A percentile compares a stretch with the other conserved stretches of the same genome.
Conservation (phyloP, 2,888 invertebrate species). For the Tethea ocularis region DNA sequence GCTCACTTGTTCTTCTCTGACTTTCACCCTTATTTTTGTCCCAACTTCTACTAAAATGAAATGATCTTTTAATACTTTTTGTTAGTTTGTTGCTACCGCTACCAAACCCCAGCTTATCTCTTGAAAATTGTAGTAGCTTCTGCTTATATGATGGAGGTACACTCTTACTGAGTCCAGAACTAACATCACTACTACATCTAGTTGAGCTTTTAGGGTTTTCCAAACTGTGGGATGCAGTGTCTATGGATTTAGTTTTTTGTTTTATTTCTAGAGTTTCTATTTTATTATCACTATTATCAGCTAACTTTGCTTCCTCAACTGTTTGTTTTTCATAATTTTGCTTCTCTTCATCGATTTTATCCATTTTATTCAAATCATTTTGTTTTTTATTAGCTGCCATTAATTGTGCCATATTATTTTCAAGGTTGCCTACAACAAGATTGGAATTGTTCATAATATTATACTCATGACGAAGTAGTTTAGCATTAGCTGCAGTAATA, state of each 20-base stretch:
- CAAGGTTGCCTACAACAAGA: constrained; percentile 75
- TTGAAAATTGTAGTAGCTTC: constrained; percentile 77
- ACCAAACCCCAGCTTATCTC: constrained; percentile 75
- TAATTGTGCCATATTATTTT: constrained; percentile 78
- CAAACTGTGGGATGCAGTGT: constrained; percentile 75
- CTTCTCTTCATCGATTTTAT: constrained; percentile 76
- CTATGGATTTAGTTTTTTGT: constrained; percentile 61
- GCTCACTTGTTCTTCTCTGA: constrained; percentile 75
- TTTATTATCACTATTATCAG: constrained; percentile 33
- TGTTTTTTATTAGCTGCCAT: constrained; percentile 69
- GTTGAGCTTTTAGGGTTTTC: constrained; percentile 75
- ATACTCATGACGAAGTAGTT: constrained; percentile 74
- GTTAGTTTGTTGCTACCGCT: constrained; percentile 77
- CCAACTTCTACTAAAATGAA: constrained; percentile 76
- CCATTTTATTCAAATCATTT: constrained; percentile 63
- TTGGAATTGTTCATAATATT: constrained; percentile 79
- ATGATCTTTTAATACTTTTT: constrained; percentile 77
- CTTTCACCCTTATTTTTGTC: constrained; percentile 72
- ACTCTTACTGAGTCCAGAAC: constrained; percentile 76
- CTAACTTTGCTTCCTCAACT: constrained; percentile 35
- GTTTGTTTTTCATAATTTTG: constrained; percentile 44
- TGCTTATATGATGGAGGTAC: constrained; percentile 81
- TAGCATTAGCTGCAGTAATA: constrained; percentile 75
- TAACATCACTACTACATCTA: constrained; percentile 71
- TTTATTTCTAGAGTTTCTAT: constrained; percentile 49